Percentiles rank a stretch among this genome's conserved stretches.
Evolutionary conservation across 2,888 invertebrate species (phyloP).

Genomic region (Xestia rhomboidea): DNA sequence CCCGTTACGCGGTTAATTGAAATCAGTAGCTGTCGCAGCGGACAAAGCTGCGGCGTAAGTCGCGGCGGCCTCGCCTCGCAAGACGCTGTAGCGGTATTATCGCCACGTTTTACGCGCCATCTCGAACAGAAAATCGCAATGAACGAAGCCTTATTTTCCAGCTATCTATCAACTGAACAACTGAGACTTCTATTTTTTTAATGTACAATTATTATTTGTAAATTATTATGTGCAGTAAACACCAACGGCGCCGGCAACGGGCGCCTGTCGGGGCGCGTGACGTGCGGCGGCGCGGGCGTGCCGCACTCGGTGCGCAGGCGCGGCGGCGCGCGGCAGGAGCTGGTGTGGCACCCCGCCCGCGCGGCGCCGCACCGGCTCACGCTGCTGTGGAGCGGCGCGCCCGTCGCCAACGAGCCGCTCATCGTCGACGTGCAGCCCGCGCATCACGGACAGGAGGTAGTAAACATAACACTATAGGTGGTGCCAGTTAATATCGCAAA

Average conservation of each 20-base stretch:
- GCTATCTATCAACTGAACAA: neutral
- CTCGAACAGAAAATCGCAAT: neutral
- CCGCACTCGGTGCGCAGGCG: constrained; percentile 95
- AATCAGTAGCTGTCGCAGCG: neutral
- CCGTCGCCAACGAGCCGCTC: constrained; percentile 90
- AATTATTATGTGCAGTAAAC: constrained; percentile 89
- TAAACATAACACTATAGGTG: neutral
- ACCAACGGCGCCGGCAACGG: constrained; percentile 96
- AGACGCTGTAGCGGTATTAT: neutral
- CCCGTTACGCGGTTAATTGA: neutral
- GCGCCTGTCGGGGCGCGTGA: constrained; percentile 94
- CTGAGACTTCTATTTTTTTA: no score
- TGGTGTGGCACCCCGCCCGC: constrained; percentile 96
- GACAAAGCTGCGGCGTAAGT: neutral
- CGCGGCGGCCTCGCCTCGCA: neutral
- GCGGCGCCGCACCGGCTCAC: constrained; percentile 97
- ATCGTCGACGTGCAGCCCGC: constrained; percentile 91
- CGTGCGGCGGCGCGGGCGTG: constrained; percentile 95
- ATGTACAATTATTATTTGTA: neutral
- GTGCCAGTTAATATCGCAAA: no score
- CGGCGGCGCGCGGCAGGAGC: constrained; percentile 93
- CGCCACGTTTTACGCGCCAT: neutral
- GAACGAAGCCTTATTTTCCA: neutral
- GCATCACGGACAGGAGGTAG: constrained; percentile 93
- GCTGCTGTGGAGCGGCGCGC: constrained; percentile 96